Evolutionary conservation across 2,888 invertebrate species (phyloP), one percentile per base, ranked within the genome.

Genomic region (Andrena bucephala): DNA sequence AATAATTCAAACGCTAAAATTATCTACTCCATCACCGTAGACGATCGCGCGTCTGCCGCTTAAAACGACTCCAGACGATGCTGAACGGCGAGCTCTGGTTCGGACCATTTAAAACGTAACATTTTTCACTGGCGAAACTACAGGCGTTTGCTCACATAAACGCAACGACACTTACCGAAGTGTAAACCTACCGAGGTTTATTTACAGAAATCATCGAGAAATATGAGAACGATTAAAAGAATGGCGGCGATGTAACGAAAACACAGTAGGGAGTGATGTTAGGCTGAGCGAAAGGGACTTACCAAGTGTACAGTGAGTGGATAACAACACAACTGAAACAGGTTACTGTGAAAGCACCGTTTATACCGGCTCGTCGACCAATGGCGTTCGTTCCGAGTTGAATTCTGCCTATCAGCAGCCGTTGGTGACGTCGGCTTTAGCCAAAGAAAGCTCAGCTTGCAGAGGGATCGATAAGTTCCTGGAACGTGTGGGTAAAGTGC

Each of bases 291-390:
- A 29, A 27, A n/a, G 20, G 29, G 85, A 92, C 92, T 92, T 90
- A 92, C 92, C 92, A 92, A 92, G 92, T 91, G 88, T 91, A 89
- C 92, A 89, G 92, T 91, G 89, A 89, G 89, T 90, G 89, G 81
- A 87, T 88, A 92, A 92, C 89, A 91, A 92, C 91, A 92, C 91
- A 92, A 92, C 92, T 92, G 93, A 89, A 91, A 88, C 89, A 82
- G 85, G 86, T 87, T 85, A 83, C 83, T 79, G 86, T 84, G 89
- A 88, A 85, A 87, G 87, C 89, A 85, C 72, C 87, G 91, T 90
- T 92, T 92, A 92, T 92, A 92, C 87, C 89, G 89, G 84, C 71
- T 73, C 78, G 81, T 7, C 85, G 82, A 78, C 91, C 90, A 92
- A 91, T 91, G 81, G 84, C 85, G 84, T 81, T 75, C 82, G 86